These are phyloP conservation scores for Nomada ruficornis DNA, from an alignment of 2,888 invertebrate species.

Conservation along the genomic window DNA sequence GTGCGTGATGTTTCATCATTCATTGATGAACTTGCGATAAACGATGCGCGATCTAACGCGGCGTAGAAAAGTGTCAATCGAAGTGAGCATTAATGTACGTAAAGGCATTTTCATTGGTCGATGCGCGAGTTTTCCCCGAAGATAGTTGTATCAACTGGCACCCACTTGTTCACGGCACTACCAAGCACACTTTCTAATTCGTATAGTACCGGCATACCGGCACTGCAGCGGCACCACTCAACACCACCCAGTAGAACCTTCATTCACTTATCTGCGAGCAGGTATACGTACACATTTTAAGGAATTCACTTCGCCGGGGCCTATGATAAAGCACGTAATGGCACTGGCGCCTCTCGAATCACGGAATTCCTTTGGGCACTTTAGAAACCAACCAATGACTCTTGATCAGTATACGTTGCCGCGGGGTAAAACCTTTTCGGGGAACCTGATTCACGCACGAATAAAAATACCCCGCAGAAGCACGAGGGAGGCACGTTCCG, in stretches of 20 bases:
- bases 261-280: slow-evolving; percentile 53
- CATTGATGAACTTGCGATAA: neutral
- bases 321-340: slow-evolving; percentile 8
- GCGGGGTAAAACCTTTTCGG: neutral
- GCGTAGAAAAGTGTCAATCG: neutral
- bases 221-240: slow-evolving; percentile 29
- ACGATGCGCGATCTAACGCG: neutral
- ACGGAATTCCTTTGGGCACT: slow-evolving; percentile 24
- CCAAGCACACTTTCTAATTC: slow-evolving; percentile 71
- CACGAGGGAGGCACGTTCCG: slow-evolving; percentile 35
- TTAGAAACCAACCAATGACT: neutral
- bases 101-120: neutral
- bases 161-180: slow-evolving; percentile 62
- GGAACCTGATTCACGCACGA: slow-evolving; percentile 29
- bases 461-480: slow-evolving; percentile 46
- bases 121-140: slow-evolving; percentile 12
- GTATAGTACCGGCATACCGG: slow-evolving; percentile 50
- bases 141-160: slow-evolving; percentile 32
- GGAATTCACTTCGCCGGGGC: slow-evolving; percentile 40
- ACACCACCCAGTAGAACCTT: slow-evolving; percentile 48
- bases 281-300: slow-evolving; percentile 28
- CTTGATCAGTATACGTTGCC: neutral
- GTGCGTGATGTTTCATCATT: neutral
- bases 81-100: neutral
- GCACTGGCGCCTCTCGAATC: slow-evolving; percentile 9